A percentile compares a stretch with the other conserved stretches of the same genome.
These are phyloP conservation scores for Xestia ashworthii DNA, from an alignment of 2,888 invertebrate genomes.

Conservation along the genomic window DNA sequence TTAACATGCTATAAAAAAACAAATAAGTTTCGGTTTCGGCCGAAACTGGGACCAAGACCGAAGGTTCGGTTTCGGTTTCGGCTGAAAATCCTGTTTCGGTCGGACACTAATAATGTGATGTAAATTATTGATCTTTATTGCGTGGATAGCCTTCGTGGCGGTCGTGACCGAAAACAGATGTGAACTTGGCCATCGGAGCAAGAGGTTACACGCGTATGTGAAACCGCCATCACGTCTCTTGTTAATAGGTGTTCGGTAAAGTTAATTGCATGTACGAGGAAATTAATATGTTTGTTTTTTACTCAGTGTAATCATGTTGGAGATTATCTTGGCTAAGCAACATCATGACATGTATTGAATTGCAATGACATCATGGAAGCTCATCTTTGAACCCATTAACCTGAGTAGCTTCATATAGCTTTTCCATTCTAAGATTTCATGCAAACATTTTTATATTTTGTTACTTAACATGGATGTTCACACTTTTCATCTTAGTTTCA, in stretches of 20 bases:
- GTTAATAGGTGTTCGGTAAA: constrained; percentile 23
- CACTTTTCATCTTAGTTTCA: background rate
- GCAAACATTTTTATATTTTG: background rate
- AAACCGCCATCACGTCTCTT: constrained; percentile 43
- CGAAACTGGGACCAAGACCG: too few relatives aligned
- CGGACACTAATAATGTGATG: constrained; percentile 36
- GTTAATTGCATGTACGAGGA: constrained; percentile 52
- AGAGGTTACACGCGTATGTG: constrained; percentile 47
- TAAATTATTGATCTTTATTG: constrained; percentile 76
- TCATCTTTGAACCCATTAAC: background rate
- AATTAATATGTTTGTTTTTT: constrained; percentile 43
- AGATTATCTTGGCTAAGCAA: constrained; percentile 16
- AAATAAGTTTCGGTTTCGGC: too few relatives aligned
- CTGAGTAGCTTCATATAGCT: background rate
- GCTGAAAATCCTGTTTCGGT: too few relatives aligned
- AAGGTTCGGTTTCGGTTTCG: too few relatives aligned
- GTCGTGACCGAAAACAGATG: constrained; percentile 77
- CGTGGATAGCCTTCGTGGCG: constrained; percentile 76
- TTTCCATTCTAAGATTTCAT: background rate
- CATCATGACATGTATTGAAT: constrained; percentile 14
- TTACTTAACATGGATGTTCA: background rate
- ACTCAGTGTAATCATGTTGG: constrained; percentile 5
- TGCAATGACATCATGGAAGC: constrained; percentile 20
- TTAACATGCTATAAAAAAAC: too few relatives aligned
- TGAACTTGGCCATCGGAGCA: constrained; percentile 63